Base-by-base conservation (phyloP, 2,113 vertebrate species). In the Brienomyrus brachyistius region DNA sequence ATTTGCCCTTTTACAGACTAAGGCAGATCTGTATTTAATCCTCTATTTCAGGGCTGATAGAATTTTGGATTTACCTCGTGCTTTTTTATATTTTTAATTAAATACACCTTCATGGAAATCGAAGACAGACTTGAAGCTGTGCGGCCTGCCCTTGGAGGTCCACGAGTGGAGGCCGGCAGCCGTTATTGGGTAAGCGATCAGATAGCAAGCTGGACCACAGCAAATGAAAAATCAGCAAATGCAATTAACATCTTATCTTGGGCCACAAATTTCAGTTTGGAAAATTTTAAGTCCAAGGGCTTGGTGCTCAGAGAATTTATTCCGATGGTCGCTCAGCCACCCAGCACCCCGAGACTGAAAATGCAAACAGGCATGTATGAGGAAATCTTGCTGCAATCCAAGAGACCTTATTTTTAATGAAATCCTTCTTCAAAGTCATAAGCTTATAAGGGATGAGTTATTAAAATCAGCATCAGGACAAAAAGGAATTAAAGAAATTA, bases 391-490 rank as follows among this genome's bases (percentile, higher is more conserved):
- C 83, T 40, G 52, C 82, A 82, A 89, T 86, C 83, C 89, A 89
- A 19, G 88, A 89, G 91, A 89, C 91, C 90, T 92, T 92, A 90
- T 90, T 91, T 93, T 90, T 92, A 93, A 90, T 91, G 91, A 92
- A 93, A 52, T 92, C 86, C 91, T 90, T 90, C 56, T 90, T 92
- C 92, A 93, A 94, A 93, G 91, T 93, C 92, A 93, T 87, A 86
- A 77, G 89, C 91, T 91, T 88, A 91, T 91, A 90, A 91, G 93
- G 92, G 52, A 91, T 88, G 88, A 86, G 89, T 90, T 89, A 92
- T 89, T 92, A 83, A 92, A 93, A 93, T 88, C 31, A 43, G 86
- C 21, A 89, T 31, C 10, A 91, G 90, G 66, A 35, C 56, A 92
- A 92, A 59, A 43, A 90, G 47, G 45, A 93, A 92, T 90, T 90